Evolutionary conservation across 2,888 invertebrate species (phyloP), one percentile per base, ranked within the genome.

Genomic region (Cyrtodaria siliqua): DNA sequence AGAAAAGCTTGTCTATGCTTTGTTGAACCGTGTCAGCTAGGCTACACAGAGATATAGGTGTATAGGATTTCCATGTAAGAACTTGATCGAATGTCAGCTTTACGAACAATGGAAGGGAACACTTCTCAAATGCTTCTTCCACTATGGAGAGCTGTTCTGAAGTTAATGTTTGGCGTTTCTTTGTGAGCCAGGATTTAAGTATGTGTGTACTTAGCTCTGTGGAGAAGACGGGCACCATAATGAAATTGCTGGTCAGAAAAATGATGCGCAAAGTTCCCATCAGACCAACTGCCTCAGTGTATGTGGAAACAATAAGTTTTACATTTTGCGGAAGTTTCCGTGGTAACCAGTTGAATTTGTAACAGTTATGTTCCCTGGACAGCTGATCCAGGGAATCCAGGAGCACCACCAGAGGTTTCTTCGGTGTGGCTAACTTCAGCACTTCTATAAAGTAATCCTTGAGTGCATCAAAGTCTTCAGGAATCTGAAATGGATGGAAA

Each of bases 361-460:
- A 84, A n/a, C 89, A 89, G 42, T 82, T 80, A 63, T 87, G 76
- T 33, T 78, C 85, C 18, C 75, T 40, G 0, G 87, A 84, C 26
- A 91, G 75, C 70, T 91, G 90, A 63, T 91, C 89, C 6, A 91
- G 69, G 0, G 89, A 87, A 63, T 91, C 91, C 18, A 91, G 74
- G 4, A 90, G 50, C 6, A 91, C 72, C 6, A 89, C 82, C 18
- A 91, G 61, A 0, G 88, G 87, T 53, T 73, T 73, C 6, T 72
- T 82, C 16, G 79, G 74, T 12, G 82, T 76, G 24, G 82, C 85
- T 14, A 82, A 60, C 44, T 82, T 70, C 26, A 89, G 61, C 23
- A 84, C 56, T 24, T 84, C 75, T 8, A 83, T 68, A 77, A 91
- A 90, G 42, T 83, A 75, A 27, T 75, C 62, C 44, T 86, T 83